Conservation (phyloP, 2,113 vertebrate genomes). For the Albula goreensis region DNA sequence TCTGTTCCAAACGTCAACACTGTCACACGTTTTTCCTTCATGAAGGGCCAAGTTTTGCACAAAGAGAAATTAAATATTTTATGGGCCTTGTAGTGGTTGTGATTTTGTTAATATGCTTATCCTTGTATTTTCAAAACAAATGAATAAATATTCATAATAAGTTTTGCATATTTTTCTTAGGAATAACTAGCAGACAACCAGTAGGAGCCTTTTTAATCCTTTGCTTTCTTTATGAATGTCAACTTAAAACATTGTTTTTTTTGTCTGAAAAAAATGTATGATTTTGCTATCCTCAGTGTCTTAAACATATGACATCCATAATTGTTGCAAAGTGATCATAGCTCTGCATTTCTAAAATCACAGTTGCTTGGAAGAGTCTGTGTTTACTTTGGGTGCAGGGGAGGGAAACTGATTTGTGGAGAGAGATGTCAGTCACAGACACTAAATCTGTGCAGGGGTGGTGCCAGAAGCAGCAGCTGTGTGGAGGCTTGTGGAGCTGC, state of each 20-base stretch:
- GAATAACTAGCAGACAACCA: not conserved
- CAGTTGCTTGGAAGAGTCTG: not conserved
- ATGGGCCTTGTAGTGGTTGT: not conserved
- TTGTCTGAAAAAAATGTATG: not conserved
- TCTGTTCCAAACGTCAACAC: slow-evolving; percentile 51
- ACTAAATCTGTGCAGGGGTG: not conserved
- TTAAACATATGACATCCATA: not conserved
- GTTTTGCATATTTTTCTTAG: not conserved
- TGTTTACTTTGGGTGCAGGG: not conserved
- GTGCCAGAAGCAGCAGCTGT: not conserved
- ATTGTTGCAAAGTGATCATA: not conserved
- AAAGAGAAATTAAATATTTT: not conserved
- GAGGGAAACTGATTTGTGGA: not conserved
- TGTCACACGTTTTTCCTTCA: slow-evolving; percentile 37
- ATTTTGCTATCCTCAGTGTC: not conserved
- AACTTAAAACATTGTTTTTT: too few species aligned
- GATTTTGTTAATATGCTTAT: not conserved
- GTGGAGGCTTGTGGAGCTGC: not conserved
- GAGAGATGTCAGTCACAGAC: slow-evolving; percentile 3
- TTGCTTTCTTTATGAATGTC: not conserved
- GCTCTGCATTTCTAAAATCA: not conserved
- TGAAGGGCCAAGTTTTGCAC: not conserved
- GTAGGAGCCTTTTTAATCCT: not conserved
- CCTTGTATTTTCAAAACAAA: not conserved
- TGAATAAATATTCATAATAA: not conserved